phyloP scores from a whole-genome alignment of 2,113 vertebrate genomes.

The Thamnaconus septentrionalis region DNA sequence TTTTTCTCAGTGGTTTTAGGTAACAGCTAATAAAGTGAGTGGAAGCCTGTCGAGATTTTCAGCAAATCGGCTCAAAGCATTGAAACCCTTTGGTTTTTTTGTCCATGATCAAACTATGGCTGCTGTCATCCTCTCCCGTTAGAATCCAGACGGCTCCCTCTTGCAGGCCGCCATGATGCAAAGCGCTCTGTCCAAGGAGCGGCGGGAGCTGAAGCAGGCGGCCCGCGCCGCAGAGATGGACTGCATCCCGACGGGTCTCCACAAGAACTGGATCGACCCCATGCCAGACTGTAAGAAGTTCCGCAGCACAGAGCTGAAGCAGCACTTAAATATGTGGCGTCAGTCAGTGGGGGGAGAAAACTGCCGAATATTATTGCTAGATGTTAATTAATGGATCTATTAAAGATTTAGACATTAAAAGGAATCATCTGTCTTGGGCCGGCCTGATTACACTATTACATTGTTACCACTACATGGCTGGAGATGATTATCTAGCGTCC shows the following conservation, averaged over 20 bases:
- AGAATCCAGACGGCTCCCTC: slow-evolving; percentile 94
- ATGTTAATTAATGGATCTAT: not conserved
- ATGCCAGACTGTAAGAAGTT: slow-evolving; percentile 85
- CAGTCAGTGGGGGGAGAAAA: no score
- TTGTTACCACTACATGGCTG: slow-evolving; percentile 26
- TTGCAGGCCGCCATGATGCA: slow-evolving; percentile 99
- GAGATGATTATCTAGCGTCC: slow-evolving; percentile 63
- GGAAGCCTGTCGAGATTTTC: no score
- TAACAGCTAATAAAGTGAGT: no score
- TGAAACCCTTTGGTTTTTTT: not conserved
- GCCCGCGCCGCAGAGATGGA: slow-evolving; percentile 93
- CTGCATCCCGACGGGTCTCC: slow-evolving; percentile 90
- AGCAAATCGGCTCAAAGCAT: no score
- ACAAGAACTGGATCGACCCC: slow-evolving; percentile 95
- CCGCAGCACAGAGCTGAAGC: not conserved
- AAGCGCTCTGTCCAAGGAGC: slow-evolving; percentile 89
- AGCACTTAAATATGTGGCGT: not conserved
- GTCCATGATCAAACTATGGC: not conserved
- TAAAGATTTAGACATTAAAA: slow-evolving; percentile 8
- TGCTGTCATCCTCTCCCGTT: not conserved
- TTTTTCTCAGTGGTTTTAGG: no score
- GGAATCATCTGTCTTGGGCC: slow-evolving; percentile 4
- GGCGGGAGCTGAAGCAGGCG: slow-evolving; percentile 88
- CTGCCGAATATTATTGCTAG: no score
- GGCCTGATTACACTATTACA: slow-evolving; percentile 21